Percentiles rank a stretch among this genome's conserved stretches.
These are phyloP conservation scores for Suncus etruscus DNA, from an alignment of 2,113 vertebrate species.

Conservation along the genomic window DNA sequence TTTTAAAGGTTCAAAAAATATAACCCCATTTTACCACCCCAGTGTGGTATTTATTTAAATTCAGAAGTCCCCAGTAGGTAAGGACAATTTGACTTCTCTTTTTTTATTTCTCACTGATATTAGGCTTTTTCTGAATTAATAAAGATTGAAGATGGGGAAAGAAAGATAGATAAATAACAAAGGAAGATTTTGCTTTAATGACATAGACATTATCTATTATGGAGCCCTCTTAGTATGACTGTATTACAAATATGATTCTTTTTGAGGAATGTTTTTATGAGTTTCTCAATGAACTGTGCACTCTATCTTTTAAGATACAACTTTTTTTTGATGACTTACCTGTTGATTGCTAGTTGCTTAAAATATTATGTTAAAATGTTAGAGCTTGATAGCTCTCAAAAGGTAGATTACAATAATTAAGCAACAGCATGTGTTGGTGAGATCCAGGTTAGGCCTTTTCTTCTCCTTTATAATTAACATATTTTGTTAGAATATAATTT, in stretches of 20 bases:
- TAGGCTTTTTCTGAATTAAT: neutral
- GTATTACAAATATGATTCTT: neutral
- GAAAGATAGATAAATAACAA: neutral
- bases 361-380: neutral
- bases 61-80: no score
- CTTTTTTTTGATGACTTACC: neutral
- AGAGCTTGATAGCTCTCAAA: no score
- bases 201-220: neutral
- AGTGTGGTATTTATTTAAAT: neutral
- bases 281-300: neutral
- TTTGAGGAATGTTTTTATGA: neutral
- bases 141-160: neutral
- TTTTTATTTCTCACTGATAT: neutral
- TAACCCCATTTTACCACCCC: neutral
- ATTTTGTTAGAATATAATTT: neutral
- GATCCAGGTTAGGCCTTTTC: no score
- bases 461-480: neutral
- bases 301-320: neutral
- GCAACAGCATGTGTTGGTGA: no score
- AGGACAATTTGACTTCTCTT: neutral
- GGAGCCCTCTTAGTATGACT: neutral
- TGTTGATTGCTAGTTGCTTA: neutral
- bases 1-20: neutral
- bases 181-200: neutral
- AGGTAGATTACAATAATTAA: no score